These are phyloP conservation scores for Centruroides vittatus DNA, from an alignment of 1,140 invertebrate genomes.

Conservation along the genomic window DNA sequence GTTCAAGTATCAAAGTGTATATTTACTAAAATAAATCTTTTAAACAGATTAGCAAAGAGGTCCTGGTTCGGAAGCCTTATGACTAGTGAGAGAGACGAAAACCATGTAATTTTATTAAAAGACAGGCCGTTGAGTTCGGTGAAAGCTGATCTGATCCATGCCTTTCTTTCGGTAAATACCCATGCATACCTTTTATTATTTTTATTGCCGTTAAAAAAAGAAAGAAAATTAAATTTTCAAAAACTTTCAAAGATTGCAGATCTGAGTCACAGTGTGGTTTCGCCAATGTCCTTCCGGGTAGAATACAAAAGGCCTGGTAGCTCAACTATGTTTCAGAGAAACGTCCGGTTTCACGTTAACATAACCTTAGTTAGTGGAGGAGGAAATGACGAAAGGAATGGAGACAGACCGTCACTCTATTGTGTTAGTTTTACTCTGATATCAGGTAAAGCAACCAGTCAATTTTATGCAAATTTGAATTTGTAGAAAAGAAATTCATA, in stretches of 20 bases:
- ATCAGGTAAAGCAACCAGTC: conserved; percentile 50
- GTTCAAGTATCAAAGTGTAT: not conserved
- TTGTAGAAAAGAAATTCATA: too few species aligned
- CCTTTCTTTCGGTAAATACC: conserved; percentile 79
- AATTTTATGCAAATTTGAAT: too few species aligned
- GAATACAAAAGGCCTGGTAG: conserved; percentile 86
- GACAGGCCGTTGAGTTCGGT: conserved; percentile 89
- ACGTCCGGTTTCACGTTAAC: conserved; percentile 87
- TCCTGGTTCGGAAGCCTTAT: conserved; percentile 96
- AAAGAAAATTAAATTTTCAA: not conserved
- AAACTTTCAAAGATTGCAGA: conserved; percentile 68
- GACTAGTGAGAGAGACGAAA: conserved; percentile 92
- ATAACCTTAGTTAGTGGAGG: conserved; percentile 27
- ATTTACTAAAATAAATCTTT: conserved; percentile 12
- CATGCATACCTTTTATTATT: not conserved
- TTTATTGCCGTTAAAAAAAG: not conserved
- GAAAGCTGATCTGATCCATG: conserved; percentile 96
- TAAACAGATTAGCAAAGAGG: conserved; percentile 61
- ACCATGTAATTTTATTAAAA: conserved; percentile 88
- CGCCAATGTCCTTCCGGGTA: conserved; percentile 92
- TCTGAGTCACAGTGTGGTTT: conserved; percentile 90
- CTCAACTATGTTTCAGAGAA: conserved; percentile 82
- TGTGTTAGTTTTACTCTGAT: conserved; percentile 88
- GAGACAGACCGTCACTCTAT: conserved; percentile 59
- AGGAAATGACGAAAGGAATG: conserved; percentile 17